Evolutionary conservation across 2,797 vertebrate genomes (phyloP).

Genomic region (Phoxinus dragarum): DNA sequence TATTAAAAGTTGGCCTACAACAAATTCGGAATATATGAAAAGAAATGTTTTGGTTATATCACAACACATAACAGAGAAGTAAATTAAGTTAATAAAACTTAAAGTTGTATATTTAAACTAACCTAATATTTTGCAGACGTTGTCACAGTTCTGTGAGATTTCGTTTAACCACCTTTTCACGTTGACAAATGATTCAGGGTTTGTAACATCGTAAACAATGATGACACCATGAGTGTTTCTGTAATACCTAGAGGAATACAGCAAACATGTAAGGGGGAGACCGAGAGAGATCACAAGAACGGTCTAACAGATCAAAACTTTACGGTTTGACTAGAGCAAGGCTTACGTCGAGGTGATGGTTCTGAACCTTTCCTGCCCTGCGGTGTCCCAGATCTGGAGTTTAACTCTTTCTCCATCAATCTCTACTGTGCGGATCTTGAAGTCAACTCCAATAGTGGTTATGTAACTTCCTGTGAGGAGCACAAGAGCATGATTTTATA

Average conservation of each 20-base stretch:
- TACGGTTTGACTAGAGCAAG: neutral
- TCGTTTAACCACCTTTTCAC: slow-evolving; percentile 88
- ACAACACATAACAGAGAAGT: neutral
- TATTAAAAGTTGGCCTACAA: neutral
- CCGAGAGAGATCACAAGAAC: neutral
- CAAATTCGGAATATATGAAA: neutral
- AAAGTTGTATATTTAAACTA: slow-evolving; percentile 47
- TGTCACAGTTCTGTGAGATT: slow-evolving; percentile 88
- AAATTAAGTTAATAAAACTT: neutral
- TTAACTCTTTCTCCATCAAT: slow-evolving; percentile 86
- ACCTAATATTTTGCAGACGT: slow-evolving; percentile 86
- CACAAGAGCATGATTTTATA: neutral
- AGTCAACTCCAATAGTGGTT: slow-evolving; percentile 88
- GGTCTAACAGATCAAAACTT: neutral
- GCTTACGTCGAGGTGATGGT: slow-evolving; percentile 85
- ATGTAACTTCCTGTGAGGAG: slow-evolving; percentile 83
- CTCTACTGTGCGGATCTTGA: slow-evolving; percentile 87
- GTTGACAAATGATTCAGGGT: slow-evolving; percentile 85
- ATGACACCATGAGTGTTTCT: slow-evolving; percentile 88
- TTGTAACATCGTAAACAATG: slow-evolving; percentile 87
- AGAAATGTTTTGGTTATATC: neutral
- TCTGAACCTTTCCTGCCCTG: slow-evolving; percentile 83
- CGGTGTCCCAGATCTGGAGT: slow-evolving; percentile 87
- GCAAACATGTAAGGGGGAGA: neutral
- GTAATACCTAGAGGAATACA: slow-evolving; percentile 79